Conservation (phyloP, 92 coral and sea anemone genomes). For the Pocillopora meandrina region DNA sequence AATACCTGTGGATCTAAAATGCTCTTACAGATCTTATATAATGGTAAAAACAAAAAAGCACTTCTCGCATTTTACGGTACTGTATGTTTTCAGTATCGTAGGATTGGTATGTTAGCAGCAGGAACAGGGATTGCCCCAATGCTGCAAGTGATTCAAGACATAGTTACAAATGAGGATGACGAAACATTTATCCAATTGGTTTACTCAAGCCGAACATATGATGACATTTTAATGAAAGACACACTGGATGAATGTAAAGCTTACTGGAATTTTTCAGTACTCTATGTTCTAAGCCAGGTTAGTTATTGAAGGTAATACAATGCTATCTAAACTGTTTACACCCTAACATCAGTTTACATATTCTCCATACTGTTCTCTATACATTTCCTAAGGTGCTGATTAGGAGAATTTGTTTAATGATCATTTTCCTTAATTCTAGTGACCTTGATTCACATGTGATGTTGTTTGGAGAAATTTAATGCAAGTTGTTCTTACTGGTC, state of each 20-base stretch:
- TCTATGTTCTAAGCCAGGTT: constrained; percentile 69
- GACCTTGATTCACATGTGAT: too few relatives aligned
- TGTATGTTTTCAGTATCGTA: constrained; percentile 56
- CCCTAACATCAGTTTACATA: neutral
- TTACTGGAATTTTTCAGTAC: constrained; percentile 83
- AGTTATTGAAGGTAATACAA: neutral
- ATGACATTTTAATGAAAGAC: constrained; percentile 69
- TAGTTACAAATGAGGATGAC: constrained; percentile 69
- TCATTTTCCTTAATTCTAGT: too few relatives aligned
- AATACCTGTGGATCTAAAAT: too few relatives aligned
- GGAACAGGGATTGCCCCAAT: constrained; percentile 91
- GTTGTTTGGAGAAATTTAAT: too few relatives aligned
- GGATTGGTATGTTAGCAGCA: constrained; percentile 78
- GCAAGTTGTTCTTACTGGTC: too few relatives aligned
- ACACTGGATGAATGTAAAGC: constrained; percentile 63
- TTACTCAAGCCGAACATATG: constrained; percentile 64
- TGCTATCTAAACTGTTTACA: neutral
- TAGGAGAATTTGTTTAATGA: too few relatives aligned
- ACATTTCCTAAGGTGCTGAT: too few relatives aligned
- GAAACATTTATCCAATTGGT: constrained; percentile 73
- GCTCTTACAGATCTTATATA: neutral
- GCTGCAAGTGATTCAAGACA: constrained; percentile 78
- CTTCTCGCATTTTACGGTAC: neutral
- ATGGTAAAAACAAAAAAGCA: neutral
- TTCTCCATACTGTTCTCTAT: too few relatives aligned